Evolutionary conservation across 2,113 vertebrate species (phyloP).

Genomic region (Colossoma macropomum): DNA sequence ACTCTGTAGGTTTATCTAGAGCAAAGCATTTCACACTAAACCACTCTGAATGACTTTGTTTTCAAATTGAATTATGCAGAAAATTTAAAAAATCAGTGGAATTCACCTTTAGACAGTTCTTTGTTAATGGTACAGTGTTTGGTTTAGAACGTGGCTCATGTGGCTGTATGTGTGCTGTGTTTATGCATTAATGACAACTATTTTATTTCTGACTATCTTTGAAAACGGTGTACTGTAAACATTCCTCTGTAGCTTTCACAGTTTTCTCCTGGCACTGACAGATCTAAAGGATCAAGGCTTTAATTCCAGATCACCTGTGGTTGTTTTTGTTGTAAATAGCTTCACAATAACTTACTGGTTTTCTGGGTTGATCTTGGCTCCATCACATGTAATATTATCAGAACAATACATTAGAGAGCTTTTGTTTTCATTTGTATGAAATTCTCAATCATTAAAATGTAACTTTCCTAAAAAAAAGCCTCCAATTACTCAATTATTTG

Average conservation of each 20-base stretch:
- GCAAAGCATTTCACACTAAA: too few species aligned
- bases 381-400: neutral
- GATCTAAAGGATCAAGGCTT: neutral
- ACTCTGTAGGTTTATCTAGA: too few species aligned
- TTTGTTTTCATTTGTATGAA: conserved; percentile 21
- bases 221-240: neutral
- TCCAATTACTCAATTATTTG: neutral
- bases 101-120: too few species aligned
- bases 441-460: conserved; percentile 27
- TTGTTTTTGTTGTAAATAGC: neutral
- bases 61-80: too few species aligned
- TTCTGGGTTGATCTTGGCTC: neutral
- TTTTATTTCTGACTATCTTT: neutral
- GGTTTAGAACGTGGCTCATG: neutral
- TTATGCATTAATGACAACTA: neutral
- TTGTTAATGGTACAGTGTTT: too few species aligned
- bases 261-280: conserved; percentile 5
- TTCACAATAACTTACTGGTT: neutral
- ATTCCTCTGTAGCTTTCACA: neutral
- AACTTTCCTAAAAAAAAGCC: neutral
- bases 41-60: too few species aligned
- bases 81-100: too few species aligned
- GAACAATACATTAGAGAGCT: neutral
- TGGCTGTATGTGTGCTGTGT: neutral
- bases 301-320: neutral